These are phyloP conservation scores for Camponotus fellah DNA, from an alignment of 2,888 invertebrate genomes.

Conservation along the genomic window DNA sequence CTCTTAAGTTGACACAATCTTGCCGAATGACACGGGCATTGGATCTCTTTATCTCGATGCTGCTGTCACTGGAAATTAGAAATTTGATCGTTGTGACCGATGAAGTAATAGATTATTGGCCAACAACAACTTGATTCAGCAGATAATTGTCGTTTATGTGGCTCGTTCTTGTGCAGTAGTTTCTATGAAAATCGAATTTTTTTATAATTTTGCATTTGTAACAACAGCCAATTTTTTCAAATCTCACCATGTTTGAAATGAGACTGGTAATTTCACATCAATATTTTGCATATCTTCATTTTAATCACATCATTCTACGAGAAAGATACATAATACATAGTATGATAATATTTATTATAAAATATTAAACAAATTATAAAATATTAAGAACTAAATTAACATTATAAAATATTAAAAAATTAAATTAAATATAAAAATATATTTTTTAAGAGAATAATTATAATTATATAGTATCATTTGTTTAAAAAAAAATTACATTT, in stretches of 20 bases:
- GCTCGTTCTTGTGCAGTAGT: constrained; percentile 84
- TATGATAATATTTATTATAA: too few species aligned
- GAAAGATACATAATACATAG: too few species aligned
- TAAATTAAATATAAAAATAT: not conserved
- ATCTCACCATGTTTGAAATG: constrained; percentile 83
- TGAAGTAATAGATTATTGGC: constrained; percentile 88
- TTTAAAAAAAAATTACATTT: too few species aligned
- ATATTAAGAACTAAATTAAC: too few species aligned
- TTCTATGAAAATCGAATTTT: constrained; percentile 73
- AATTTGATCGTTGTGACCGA: constrained; percentile 87
- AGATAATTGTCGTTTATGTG: constrained; percentile 84
- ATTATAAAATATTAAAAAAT: constrained; percentile 44
- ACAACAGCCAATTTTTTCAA: not conserved
- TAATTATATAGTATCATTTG: not conserved
- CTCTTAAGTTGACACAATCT: constrained; percentile 82
- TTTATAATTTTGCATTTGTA: not conserved
- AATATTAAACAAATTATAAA: too few species aligned
- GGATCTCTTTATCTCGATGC: constrained; percentile 83
- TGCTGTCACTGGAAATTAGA: constrained; percentile 86
- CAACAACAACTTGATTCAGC: constrained; percentile 88
- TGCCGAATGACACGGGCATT: constrained; percentile 77
- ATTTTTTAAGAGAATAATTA: not conserved
- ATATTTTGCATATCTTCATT: constrained; percentile 89
- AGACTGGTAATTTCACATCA: constrained; percentile 84
- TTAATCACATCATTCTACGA: too few species aligned